Percentiles rank a stretch among this genome's conserved stretches.
Evolutionary conservation across 2,888 invertebrate species (phyloP).

Genomic region (Oxycera nigricornis): DNA sequence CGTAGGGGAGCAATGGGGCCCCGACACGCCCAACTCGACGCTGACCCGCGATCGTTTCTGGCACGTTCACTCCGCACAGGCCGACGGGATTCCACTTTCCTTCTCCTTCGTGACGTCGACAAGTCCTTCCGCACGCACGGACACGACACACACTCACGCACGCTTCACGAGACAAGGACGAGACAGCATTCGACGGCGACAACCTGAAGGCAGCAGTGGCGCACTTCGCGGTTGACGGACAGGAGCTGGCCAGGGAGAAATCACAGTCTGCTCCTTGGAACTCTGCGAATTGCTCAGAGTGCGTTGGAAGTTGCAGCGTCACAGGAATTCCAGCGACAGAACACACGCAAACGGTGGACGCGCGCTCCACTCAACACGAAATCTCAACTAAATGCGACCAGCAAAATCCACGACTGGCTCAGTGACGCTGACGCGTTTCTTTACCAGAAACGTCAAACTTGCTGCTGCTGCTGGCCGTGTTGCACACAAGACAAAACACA

Average conservation of each 20-base stretch:
- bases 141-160: background rate
- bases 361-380: conserved; percentile 11
- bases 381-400: conserved; percentile 20
- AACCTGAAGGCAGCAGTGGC: background rate
- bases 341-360: conserved; percentile 6
- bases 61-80: background rate
- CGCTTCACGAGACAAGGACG: conserved; percentile 13
- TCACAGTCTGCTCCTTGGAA: background rate
- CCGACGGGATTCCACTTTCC: conserved; percentile 8
- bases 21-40: conserved; percentile 31
- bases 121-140: background rate
- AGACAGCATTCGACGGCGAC: conserved; percentile 4
- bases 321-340: conserved; percentile 1
- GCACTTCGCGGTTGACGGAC: background rate
- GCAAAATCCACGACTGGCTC: conserved; percentile 3
- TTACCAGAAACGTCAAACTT: background rate
- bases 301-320: background rate
- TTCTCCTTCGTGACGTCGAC: conserved; percentile 19
- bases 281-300: background rate
- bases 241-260: background rate
- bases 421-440: background rate
- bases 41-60: background rate
- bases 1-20: background rate
- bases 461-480: conserved; percentile 13
- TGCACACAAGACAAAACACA: conserved; percentile 14